phyloP scores from a whole-genome alignment of 2,888 invertebrate species.

The Sarcophaga variegata region DNA sequence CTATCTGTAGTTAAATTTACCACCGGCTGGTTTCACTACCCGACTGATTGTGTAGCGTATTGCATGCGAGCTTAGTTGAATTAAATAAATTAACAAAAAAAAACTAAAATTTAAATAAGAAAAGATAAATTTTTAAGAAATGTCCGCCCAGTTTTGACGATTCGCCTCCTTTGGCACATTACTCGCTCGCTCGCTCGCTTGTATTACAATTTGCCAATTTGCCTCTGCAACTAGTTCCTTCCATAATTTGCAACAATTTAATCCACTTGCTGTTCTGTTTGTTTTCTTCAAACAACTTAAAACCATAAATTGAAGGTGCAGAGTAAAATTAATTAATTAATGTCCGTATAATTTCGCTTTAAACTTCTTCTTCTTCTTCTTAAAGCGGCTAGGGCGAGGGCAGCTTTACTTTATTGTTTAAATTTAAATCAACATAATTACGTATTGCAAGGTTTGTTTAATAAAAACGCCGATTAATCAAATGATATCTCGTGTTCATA shows the following conservation, averaged over 20 bases:
- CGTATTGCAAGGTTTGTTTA: not conserved
- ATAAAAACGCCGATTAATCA: not conserved
- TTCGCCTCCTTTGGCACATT: constrained; percentile 60
- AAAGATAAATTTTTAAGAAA: constrained; percentile 18
- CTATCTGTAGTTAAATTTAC: not conserved
- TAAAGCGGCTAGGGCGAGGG: too few species aligned
- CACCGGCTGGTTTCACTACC: not conserved
- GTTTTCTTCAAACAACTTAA: not conserved
- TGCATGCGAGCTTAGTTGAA: constrained; percentile 21
- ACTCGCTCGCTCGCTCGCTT: not conserved
- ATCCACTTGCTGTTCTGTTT: constrained; percentile 23
- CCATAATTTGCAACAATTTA: not conserved
- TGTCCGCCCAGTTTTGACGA: constrained; percentile 61
- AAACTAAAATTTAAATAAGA: too few species aligned
- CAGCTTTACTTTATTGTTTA: too few species aligned
- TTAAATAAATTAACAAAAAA: constrained; percentile 26
- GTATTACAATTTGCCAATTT: too few species aligned
- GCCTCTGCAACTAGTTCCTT: not conserved
- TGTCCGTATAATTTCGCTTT: not conserved
- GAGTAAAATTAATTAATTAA: constrained; percentile 23
- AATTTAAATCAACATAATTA: not conserved
- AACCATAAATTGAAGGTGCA: not conserved
- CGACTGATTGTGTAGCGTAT: not conserved
- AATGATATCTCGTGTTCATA: not conserved
- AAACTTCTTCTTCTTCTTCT: not conserved